phyloP scores from a whole-genome alignment of 2,113 vertebrate species.

The Myodes glareolus region DNA sequence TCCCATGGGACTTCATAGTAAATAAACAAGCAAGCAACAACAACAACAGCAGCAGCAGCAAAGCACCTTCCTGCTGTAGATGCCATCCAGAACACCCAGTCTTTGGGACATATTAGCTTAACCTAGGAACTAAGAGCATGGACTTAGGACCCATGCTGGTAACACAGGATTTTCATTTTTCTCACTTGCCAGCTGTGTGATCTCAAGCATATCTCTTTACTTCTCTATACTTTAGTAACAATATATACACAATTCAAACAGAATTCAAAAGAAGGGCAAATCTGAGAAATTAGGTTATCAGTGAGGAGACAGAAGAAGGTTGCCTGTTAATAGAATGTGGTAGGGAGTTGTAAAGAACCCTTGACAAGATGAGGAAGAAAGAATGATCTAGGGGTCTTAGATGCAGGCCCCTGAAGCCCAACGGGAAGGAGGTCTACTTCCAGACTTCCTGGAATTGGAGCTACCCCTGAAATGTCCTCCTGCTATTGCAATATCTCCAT shows the following conservation, averaged over 20 bases:
- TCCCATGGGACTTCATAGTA: background rate
- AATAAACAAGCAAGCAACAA: background rate
- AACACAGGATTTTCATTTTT: background rate
- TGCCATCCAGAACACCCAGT: background rate
- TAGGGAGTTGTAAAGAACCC: slow-evolving; percentile 14
- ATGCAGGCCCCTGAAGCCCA: background rate
- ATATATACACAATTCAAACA: background rate
- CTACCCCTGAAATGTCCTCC: background rate
- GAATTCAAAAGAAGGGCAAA: slow-evolving; percentile 31
- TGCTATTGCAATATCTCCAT: background rate
- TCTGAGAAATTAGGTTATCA: slow-evolving; percentile 45
- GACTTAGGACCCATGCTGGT: too few relatives aligned
- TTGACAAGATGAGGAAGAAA: background rate
- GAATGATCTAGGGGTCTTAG: background rate
- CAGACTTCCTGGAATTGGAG: background rate
- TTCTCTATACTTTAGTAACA: background rate
- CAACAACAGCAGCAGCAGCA: background rate
- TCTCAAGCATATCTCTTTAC: background rate
- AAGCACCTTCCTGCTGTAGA: rapidly evolving
- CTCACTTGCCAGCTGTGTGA: background rate
- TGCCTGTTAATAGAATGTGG: background rate
- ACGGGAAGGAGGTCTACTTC: background rate
- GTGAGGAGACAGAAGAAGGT: background rate
- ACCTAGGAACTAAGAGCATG: background rate
- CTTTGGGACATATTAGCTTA: background rate